These are phyloP conservation scores for Drosophila sordidapex DNA, from an alignment of 2,888 invertebrate species.

Conservation along the genomic window DNA sequence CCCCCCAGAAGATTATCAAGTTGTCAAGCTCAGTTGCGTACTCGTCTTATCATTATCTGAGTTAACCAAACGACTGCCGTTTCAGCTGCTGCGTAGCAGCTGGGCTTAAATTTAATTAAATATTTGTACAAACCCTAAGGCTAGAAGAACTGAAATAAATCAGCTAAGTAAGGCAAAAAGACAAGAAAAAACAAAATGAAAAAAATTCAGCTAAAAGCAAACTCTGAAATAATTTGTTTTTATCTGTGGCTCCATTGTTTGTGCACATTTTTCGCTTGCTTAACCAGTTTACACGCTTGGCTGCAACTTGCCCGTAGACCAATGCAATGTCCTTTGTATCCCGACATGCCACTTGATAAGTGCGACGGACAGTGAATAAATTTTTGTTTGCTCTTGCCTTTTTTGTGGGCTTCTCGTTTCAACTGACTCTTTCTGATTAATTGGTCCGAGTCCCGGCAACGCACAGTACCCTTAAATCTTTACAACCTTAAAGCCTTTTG, in stretches of 20 bases:
- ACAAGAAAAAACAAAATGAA: slow-evolving; percentile 20
- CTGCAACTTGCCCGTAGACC: slow-evolving; percentile 58
- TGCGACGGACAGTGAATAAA: slow-evolving; percentile 31
- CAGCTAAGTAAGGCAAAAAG: slow-evolving; percentile 17
- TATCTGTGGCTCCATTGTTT: slow-evolving; percentile 52
- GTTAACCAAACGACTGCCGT: slow-evolving; percentile 47
- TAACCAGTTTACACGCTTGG: slow-evolving; percentile 68
- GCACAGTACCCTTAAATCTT: slow-evolving; percentile 1
- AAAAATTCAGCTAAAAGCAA: slow-evolving; percentile 2
- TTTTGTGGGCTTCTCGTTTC: slow-evolving; percentile 1
- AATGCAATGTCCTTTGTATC: slow-evolving; percentile 58
- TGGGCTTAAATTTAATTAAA: slow-evolving; percentile 61
- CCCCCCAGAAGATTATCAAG: slow-evolving; percentile 51
- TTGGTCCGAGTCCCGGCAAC: slow-evolving; percentile 26
- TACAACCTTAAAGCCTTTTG: slow-evolving; percentile 1
- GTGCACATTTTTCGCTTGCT: slow-evolving; percentile 65
- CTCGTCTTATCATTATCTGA: slow-evolving; percentile 40
- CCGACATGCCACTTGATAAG: slow-evolving; percentile 34
- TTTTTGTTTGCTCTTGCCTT: slow-evolving; percentile 17
- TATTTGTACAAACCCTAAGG: slow-evolving; percentile 33
- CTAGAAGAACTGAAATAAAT: slow-evolving; percentile 34
- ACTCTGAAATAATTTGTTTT: slow-evolving; percentile 15
- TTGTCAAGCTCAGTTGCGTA: slow-evolving; percentile 49
- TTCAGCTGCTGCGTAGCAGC: slow-evolving; percentile 31
- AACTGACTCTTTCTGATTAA: slow-evolving; percentile 47